Evolutionary conservation across 2,113 vertebrate genomes (phyloP), one percentile per base, ranked within the genome.

Genomic region (Hiodon tergisus): DNA sequence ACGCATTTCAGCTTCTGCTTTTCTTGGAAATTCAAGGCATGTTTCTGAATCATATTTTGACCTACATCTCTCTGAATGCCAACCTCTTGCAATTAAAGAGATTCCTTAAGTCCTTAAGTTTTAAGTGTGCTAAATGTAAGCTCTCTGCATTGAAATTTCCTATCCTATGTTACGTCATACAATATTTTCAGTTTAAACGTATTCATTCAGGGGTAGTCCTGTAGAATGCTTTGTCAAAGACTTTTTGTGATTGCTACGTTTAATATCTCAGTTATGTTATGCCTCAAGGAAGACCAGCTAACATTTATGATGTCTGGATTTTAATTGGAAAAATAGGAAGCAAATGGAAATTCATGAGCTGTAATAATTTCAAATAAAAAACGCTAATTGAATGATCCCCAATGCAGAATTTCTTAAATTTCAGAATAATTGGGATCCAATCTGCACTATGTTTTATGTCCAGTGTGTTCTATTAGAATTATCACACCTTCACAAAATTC

Each of bases 21-120:
- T 31, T 31, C 31, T 31, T 31, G 31, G 31, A 31, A 60, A 76
- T 78, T 73, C 69, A 75, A 57, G 50, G 54, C 50, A 69, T 65
- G 62, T 63, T 0, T 10, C 55, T 31, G 50, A 62, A 57, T 79
- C 46, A 13, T 14, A 52, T 54, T 65, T 59, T 76, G 72, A 73
- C 67, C 79, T 58, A 70, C 71, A 62, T 79, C 9, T 50, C 57
- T 9, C 66, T 52, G 4, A 11, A 74, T 72, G 60, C 75, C 60
- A 68, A 74, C 61, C 47, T 73, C 52, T 58, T 6, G 51, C 76
- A 72, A 78, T 82, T 80, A 82, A 79, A 78, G 60, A 78, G 31
- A 31, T 31, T 31, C 31, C 81, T 79, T 50, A 84, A 77, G 47
- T 51, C 16, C 6, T 46, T 60, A 70, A 75, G 75, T 78, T 74